A percentile compares a stretch with the other conserved stretches of the same genome.
Conservation (phyloP, 2,113 vertebrate species). For the Epinephelus lanceolatus region DNA sequence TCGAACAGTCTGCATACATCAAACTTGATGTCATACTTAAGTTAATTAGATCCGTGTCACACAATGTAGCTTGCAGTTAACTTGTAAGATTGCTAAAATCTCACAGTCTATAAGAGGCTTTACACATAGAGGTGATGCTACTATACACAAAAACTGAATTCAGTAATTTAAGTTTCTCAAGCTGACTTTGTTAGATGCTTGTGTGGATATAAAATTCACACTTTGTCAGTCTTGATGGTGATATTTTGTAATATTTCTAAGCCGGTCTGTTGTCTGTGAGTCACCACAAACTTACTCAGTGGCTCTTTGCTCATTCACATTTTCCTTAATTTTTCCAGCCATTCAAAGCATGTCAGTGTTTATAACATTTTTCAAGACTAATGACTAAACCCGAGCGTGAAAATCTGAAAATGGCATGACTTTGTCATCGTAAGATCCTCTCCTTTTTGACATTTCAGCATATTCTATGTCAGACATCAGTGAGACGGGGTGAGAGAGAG, state of each 20-base stretch:
- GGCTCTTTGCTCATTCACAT: constrained; percentile 29
- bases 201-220: not conserved
- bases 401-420: constrained; percentile 49
- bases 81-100: too few species aligned
- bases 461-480: constrained; percentile 52
- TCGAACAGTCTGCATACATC: too few species aligned
- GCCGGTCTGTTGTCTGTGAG: not conserved
- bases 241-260: not conserved
- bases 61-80: too few species aligned
- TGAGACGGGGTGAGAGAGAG: constrained; percentile 11
- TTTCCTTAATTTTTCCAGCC: constrained; percentile 5
- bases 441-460: constrained; percentile 67
- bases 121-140: not conserved
- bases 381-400: constrained; percentile 36
- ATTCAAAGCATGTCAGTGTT: not conserved
- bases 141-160: not conserved
- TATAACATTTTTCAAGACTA: constrained; percentile 6
- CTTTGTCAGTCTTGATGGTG: not conserved
- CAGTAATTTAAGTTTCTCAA: not conserved
- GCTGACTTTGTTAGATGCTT: not conserved
- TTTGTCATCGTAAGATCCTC: constrained; percentile 27
- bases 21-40: too few species aligned
- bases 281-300: constrained; percentile 6
- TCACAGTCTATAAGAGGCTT: too few species aligned
- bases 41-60: too few species aligned